Conservation (phyloP, 1,140 invertebrate species). For the Periplaneta americana region DNA sequence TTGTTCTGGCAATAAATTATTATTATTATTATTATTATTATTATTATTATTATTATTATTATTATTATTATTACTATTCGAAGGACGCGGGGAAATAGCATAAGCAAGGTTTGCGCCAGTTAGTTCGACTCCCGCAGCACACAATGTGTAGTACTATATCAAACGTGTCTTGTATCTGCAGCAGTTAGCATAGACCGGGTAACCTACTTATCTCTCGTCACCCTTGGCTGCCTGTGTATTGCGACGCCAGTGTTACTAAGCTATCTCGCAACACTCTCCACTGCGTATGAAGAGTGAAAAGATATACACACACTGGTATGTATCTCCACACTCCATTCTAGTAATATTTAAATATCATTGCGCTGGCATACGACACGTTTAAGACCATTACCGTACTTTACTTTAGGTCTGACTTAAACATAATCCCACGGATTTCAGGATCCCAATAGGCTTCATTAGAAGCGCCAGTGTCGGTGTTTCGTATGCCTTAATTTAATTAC, state of each 20-base stretch:
- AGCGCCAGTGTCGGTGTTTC: too few relatives aligned
- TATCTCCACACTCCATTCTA: neutral
- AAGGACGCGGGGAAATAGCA: too few relatives aligned
- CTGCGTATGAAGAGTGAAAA: neutral
- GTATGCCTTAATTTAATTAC: too few relatives aligned
- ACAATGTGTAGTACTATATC: neutral
- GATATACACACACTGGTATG: neutral
- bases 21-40: too few relatives aligned
- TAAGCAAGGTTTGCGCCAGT: neutral
- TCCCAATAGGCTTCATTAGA: too few relatives aligned
- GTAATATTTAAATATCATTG: neutral
- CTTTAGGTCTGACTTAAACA: too few relatives aligned
- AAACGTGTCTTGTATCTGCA: neutral
- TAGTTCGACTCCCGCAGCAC: neutral
- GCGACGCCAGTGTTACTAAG: neutral
- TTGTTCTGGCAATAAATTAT: too few relatives aligned
- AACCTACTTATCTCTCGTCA: neutral
- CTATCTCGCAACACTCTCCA: neutral
- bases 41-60: too few relatives aligned
- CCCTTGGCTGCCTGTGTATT: neutral
- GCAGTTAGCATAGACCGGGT: neutral
- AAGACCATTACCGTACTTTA: too few relatives aligned
- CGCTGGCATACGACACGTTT: too few relatives aligned
- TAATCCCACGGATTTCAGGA: too few relatives aligned
- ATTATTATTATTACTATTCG: too few relatives aligned